phyloP scores from a whole-genome alignment of 2,113 vertebrate species.

The Phoenicopterus ruber region DNA sequence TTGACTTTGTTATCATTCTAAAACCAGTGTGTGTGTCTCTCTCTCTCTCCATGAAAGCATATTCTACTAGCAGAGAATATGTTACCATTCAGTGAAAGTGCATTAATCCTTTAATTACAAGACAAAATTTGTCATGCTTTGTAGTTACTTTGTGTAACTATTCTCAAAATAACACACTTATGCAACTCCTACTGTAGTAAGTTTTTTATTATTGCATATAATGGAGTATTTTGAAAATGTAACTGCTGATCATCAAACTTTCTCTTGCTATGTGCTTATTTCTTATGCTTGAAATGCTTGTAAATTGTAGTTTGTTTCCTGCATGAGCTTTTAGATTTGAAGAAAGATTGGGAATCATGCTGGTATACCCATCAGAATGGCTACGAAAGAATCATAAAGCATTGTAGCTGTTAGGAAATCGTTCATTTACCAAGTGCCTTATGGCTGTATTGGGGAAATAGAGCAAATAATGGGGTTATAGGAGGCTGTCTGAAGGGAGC shows the following conservation, averaged over 20 bases:
- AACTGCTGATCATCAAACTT: not conserved
- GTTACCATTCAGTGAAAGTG: not conserved
- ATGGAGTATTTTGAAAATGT: not conserved
- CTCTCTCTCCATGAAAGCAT: not conserved
- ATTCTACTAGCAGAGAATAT: not conserved
- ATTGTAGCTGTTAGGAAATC: not conserved
- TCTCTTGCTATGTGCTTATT: not conserved
- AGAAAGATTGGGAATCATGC: not conserved
- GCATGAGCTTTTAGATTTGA: not conserved
- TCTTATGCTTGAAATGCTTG: not conserved
- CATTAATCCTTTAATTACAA: not conserved
- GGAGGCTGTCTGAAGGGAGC: not conserved
- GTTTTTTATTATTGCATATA: not conserved
- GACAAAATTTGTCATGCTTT: not conserved
- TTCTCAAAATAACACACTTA: not conserved
- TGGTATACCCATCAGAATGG: not conserved
- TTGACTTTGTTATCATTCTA: not conserved
- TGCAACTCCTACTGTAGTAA: not conserved
- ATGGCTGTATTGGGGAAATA: not conserved
- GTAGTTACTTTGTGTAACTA: not conserved
- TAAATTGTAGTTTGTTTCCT: not conserved
- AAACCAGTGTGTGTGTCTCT: fast-evolving
- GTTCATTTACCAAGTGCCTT: not conserved
- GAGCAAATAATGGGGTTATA: not conserved
- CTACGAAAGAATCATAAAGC: not conserved